These are phyloP conservation scores for Caenorhabditis briggsae DNA, from an alignment of 1,140 invertebrate genomes.

Conservation along the genomic window DNA sequence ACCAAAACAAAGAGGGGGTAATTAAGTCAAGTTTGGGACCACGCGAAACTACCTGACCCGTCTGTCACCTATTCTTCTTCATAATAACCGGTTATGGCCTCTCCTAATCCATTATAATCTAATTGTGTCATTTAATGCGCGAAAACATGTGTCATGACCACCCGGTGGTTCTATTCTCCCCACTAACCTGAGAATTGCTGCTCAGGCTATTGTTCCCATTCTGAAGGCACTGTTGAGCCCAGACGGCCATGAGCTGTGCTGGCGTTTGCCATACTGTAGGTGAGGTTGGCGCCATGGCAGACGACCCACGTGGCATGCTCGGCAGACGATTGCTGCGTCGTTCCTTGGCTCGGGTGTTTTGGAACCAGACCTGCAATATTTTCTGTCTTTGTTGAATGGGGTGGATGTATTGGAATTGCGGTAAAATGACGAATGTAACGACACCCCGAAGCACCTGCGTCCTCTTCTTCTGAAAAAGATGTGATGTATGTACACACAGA, in stretches of 20 bases:
- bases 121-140: conserved; percentile 38
- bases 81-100: not conserved
- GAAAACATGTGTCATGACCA: conserved; percentile 14
- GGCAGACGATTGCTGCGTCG: conserved; percentile 80
- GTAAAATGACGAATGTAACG: not conserved
- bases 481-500: conserved; percentile 49
- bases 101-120: not conserved
- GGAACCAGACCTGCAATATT: conserved; percentile 86
- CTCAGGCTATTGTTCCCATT: not conserved
- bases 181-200: conserved; percentile 42
- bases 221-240: conserved; percentile 54
- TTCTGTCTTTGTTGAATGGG: not conserved
- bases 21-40: not conserved
- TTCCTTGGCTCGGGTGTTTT: conserved; percentile 93
- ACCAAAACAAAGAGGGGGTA: not conserved
- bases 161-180: not conserved
- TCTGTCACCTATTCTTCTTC: not conserved
- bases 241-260: conserved; percentile 63
- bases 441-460: conserved; percentile 2
- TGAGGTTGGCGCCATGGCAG: not conserved
- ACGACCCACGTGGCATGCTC: conserved; percentile 70
- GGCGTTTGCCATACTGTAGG: conserved; percentile 39
- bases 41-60: conserved; percentile 7
- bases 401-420: not conserved
- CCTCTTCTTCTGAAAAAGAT: conserved; percentile 29